Percentiles rank a stretch among this genome's conserved stretches.
Evolutionary conservation across 2,797 vertebrate species (phyloP).

Genomic region (Lepilemur septentrionalis): DNA sequence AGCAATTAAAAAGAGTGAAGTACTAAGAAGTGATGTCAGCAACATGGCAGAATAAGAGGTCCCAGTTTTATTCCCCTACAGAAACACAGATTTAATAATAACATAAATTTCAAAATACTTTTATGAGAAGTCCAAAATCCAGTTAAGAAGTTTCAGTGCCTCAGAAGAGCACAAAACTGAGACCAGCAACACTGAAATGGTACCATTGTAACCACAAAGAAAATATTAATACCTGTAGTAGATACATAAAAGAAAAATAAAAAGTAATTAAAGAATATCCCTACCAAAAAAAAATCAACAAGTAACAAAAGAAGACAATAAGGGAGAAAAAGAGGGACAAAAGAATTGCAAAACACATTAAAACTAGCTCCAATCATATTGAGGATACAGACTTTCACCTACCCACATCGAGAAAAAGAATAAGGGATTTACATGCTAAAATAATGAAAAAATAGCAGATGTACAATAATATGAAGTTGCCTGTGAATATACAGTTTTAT

Average conservation of each 20-base stretch:
- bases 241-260: neutral
- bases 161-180: neutral
- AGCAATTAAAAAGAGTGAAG: neutral
- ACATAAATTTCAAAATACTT: neutral
- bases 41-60: neutral
- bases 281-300: neutral
- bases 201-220: neutral
- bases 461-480: neutral
- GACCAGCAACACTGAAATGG: neutral
- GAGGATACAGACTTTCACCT: neutral
- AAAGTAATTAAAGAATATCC: neutral
- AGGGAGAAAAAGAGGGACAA: neutral
- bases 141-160: neutral
- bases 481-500: neutral
- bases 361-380: neutral
- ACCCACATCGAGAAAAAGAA: neutral
- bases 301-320: neutral
- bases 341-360: neutral
- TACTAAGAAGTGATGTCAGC: neutral
- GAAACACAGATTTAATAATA: neutral
- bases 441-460: neutral
- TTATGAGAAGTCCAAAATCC: neutral
- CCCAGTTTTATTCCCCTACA: neutral
- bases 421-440: neutral
- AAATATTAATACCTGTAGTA: neutral